Base-by-base conservation (phyloP, 1,140 invertebrate genomes). In the Uloborus diversus region DNA sequence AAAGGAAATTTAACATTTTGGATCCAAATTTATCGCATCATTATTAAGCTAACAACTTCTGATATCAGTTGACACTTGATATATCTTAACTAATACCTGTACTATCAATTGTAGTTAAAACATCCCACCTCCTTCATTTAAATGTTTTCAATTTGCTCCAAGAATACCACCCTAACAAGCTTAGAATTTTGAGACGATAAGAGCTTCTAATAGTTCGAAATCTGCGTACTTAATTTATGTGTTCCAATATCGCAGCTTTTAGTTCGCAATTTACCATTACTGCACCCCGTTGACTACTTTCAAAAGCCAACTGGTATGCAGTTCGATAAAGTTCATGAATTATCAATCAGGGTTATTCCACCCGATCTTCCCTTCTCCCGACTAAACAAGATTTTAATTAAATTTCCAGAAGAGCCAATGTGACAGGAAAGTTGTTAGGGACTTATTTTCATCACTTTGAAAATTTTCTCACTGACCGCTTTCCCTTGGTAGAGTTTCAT, bases 161-260 rank as follows among this genome's bases (percentile, higher is more conserved):
- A 9, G 17, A 51, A 71, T 71, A 59, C 69, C 69, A 42, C 20
- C 4, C 33, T 61, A 61, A 59, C 69, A n/a, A n/a, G 30, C 53
- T 17, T 33, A 51, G 23, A 37, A 57, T 71, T 71, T 71, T 59
- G 53, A 71, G 57, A 25, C 59, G 53, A 17, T 13, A 13, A 17
- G 37, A n/a, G n/a, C n/a, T n/a, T 35, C 51, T 56, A 71, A 71
- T 71, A 42, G 69, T 33, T 28, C 25, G 25, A 27, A 28, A 32
- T 30, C 53, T 56, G 32, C 53, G 69, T 30, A 71, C 69, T 71
- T 71, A 71, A 71, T 71, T 71, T 71, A 71, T 71, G 69, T 71
- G 69, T 71, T 71, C 69, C 69, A 71, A 71, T 71, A 71, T 71
- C 69, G 7, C 25, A 33, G 56, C 69, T 59, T 71, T 71, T 71